These are phyloP conservation scores for Istiophorus platypterus DNA, from an alignment of 2,113 vertebrate genomes.

Conservation along the genomic window DNA sequence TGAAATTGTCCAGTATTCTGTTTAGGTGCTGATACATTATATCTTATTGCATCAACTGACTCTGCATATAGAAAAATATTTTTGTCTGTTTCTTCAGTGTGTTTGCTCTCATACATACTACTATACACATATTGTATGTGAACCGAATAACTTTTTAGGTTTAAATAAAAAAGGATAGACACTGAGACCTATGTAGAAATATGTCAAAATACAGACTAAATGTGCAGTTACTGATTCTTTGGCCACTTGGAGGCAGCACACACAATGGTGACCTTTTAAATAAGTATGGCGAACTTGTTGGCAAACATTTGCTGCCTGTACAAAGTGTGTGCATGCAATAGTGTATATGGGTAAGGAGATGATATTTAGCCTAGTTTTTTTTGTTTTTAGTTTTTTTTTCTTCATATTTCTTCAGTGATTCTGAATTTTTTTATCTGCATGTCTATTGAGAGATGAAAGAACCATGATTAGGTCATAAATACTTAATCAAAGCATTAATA, in stretches of 20 bases:
- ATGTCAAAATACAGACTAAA: background rate
- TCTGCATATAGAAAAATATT: too few relatives aligned
- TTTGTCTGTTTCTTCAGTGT: background rate
- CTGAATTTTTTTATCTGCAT: slow-evolving; percentile 43
- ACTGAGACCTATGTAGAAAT: background rate
- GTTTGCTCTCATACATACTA: too few relatives aligned
- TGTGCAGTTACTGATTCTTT: background rate
- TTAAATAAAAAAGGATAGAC: too few relatives aligned
- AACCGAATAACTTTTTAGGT: too few relatives aligned
- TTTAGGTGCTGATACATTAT: too few relatives aligned
- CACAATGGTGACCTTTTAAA: background rate
- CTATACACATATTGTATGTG: too few relatives aligned
- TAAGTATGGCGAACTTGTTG: background rate
- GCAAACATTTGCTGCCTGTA: background rate
- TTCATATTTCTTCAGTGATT: slow-evolving; percentile 31
- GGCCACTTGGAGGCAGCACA: background rate
- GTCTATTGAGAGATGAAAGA: slow-evolving; percentile 68
- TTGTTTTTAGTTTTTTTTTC: background rate
- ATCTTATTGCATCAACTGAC: too few relatives aligned
- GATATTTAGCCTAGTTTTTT: slow-evolving; percentile 42
- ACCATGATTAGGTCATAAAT: slow-evolving; percentile 72
- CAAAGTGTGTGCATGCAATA: background rate
- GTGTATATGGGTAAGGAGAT: slow-evolving; percentile 19
- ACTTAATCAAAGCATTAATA: slow-evolving; percentile 73
- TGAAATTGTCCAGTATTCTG: background rate